phyloP scores from a whole-genome alignment of 2,113 vertebrate genomes.

The Perccottus glenii region DNA sequence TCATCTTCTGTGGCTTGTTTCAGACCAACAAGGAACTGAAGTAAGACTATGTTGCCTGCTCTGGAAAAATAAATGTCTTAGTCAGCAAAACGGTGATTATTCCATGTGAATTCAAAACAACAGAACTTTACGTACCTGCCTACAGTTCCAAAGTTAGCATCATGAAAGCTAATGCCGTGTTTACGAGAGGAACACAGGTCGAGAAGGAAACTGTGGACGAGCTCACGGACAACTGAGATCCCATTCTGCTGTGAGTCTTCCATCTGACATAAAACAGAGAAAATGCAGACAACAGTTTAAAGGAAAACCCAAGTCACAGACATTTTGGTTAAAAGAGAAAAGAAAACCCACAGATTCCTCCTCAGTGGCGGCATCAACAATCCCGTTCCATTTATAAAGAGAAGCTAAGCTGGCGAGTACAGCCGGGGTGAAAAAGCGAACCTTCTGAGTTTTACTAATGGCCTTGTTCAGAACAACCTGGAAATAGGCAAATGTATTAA shows the following conservation, averaged over 20 bases:
- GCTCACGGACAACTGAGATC: constrained; percentile 80
- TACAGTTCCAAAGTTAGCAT: constrained; percentile 88
- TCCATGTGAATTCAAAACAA: too few relatives aligned
- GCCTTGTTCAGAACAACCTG: constrained; percentile 89
- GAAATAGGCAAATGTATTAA: constrained; percentile 8
- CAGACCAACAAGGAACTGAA: constrained; percentile 90
- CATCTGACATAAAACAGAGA: constrained; percentile 44
- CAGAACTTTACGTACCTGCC: constrained; percentile 78
- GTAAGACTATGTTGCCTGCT: constrained; percentile 89
- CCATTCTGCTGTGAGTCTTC: constrained; percentile 76
- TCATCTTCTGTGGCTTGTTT: constrained; percentile 88
- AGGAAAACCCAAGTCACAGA: neutral
- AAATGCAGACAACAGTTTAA: neutral
- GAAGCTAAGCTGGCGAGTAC: constrained; percentile 85
- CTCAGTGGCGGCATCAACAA: constrained; percentile 81
- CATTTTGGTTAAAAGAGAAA: neutral
- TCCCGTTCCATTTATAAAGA: constrained; percentile 92
- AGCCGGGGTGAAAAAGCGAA: constrained; percentile 88
- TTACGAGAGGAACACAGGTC: constrained; percentile 94
- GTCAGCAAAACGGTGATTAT: too few relatives aligned
- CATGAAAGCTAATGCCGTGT: constrained; percentile 92
- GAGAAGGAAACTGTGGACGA: constrained; percentile 88
- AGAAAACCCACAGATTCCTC: constrained; percentile 70
- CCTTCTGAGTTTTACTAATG: constrained; percentile 93
- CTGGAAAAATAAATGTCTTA: constrained; percentile 64